Percentiles rank a stretch among this genome's conserved stretches.
These are phyloP conservation scores for Meriones unguiculatus DNA, from an alignment of 2,113 vertebrate genomes.

Conservation along the genomic window DNA sequence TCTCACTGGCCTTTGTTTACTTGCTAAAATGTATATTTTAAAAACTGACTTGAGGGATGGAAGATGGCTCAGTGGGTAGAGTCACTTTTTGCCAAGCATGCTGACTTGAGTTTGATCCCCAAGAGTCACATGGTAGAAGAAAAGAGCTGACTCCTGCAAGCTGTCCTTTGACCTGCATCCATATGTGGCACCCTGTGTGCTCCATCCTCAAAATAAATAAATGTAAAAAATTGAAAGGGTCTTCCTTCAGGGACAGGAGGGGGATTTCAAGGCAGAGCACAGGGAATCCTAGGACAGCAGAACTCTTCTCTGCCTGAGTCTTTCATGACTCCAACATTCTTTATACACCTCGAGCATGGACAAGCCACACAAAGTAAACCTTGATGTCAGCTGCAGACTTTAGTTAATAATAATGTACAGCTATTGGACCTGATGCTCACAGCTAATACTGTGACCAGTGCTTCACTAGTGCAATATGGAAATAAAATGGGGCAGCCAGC, in stretches of 20 bases:
- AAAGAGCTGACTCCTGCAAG: not conserved
- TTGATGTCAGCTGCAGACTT: not conserved
- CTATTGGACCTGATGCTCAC: no score
- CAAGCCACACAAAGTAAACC: not conserved
- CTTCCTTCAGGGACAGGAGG: fast-evolving
- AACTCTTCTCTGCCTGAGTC: not conserved
- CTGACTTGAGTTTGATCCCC: not conserved
- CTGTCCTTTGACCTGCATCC: not conserved
- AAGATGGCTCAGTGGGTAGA: not conserved
- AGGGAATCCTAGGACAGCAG: not conserved
- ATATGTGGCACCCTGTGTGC: no score
- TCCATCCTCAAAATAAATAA: not conserved
- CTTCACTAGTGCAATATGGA: not conserved
- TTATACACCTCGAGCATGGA: not conserved
- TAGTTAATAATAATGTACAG: not conserved
- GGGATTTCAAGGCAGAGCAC: not conserved
- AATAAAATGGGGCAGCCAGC: not conserved
- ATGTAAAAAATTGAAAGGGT: not conserved
- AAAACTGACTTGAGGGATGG: not conserved
- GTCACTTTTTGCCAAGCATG: not conserved
- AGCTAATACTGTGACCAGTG: not conserved
- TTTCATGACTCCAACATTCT: not conserved
- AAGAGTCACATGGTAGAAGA: not conserved
- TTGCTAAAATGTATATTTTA: not conserved
- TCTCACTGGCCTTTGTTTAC: not conserved